Evolutionary conservation across 2,797 vertebrate genomes (phyloP), one percentile per base, ranked within the genome.

Genomic region (Fratercula arctica): DNA sequence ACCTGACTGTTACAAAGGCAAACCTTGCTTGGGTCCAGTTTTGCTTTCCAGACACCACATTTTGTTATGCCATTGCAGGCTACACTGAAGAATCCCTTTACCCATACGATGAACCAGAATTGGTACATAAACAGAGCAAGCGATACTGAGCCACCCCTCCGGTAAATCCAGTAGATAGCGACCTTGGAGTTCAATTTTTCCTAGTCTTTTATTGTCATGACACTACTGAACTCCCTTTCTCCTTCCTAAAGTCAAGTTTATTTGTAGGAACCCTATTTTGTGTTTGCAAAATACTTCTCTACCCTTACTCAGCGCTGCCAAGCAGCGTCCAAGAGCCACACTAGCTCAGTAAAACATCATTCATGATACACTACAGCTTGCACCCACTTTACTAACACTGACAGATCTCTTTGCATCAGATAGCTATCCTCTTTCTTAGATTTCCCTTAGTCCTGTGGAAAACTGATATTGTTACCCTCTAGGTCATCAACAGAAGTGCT

Each of bases 401-500:
- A 41, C 11, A 74, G 25, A 75, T 50, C 57, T 15, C 63, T 81
- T 35, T 69, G 67, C 39, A 60, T 43, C 29, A 92, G 59, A 61
- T 4, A 89, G 37, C 59, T 85, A 73, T 45, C 9, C 33, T 79
- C 46, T 28, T 54, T 76, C 88, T 89, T 46, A 68, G 50, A 48
- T 45, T 73, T 76, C 51, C 59, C 13, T 8, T 13, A 70, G 72
- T 48, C 24, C 29, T 48, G 25, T 26, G 51, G 66, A 85, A 92
- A 89, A 89, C 20, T 31, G 11, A 4, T 84, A 77, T 12, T 67
- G 23, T 57, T 90, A 78, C 29, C 46, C 66, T n/a, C 59, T 23
- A 81, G 33, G 21, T 69, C 63, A 88, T 80, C 77, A 56, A 73
- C 82, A 77, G 89, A 85, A 92, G 31, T 35, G 83, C 59, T 90